A percentile compares a stretch with the other conserved stretches of the same genome.
phyloP scores from a whole-genome alignment of 1,140 invertebrate genomes.

The Saccostrea cuccullata region DNA sequence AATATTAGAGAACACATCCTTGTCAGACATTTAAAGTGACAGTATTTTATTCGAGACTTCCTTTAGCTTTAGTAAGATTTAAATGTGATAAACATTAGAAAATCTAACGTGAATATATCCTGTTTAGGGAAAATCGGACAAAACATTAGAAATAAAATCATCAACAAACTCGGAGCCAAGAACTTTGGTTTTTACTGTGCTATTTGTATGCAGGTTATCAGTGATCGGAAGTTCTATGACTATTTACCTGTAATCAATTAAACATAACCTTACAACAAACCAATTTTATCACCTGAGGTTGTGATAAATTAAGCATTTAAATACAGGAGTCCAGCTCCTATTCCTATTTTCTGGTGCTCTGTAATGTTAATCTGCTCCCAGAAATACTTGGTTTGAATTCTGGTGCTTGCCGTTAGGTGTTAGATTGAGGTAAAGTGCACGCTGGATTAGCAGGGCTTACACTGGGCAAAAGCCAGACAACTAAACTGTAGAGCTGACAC shows the following conservation, averaged over 20 bases:
- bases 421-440: slow-evolving; percentile 4
- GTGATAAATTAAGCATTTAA: slow-evolving; percentile 13
- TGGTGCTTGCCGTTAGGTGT: not conserved
- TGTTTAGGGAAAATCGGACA: slow-evolving; percentile 6
- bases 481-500: not conserved
- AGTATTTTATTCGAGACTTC: not conserved
- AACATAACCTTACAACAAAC: not conserved
- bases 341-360: not conserved
- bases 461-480: not conserved
- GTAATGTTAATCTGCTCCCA: slow-evolving; percentile 20
- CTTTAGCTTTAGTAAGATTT: slow-evolving; percentile 20
- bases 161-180: not conserved
- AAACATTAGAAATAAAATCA: slow-evolving; percentile 10
- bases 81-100: slow-evolving; percentile 29
- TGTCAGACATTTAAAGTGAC: not conserved
- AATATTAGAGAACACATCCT: not conserved
- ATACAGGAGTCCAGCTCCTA: not conserved
- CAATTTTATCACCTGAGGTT: not conserved
- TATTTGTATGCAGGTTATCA: slow-evolving; percentile 9
- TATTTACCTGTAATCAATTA: slow-evolving; percentile 26
- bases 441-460: not conserved
- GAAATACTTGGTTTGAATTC: not conserved
- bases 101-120: slow-evolving; percentile 15
- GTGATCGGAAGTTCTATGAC: not conserved
- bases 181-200: slow-evolving; percentile 30